Evolutionary conservation across 2,797 vertebrate genomes (phyloP).

Genomic region (Phyllotis vaccarum): DNA sequence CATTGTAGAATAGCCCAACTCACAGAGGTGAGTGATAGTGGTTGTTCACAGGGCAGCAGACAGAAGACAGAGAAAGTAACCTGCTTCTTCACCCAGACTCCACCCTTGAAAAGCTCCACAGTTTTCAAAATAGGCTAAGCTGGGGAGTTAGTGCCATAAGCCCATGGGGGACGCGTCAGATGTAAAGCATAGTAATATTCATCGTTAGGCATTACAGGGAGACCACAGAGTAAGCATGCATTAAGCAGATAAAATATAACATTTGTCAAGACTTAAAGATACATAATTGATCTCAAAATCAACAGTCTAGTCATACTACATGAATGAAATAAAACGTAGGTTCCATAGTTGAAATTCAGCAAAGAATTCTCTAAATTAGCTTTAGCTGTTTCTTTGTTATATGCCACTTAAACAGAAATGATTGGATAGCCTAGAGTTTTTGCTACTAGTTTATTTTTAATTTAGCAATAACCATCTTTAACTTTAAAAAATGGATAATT

Average conservation of each 20-base stretch:
- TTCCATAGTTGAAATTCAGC: conserved; percentile 4
- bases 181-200: not conserved
- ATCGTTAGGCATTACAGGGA: conserved; percentile 15
- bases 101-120: not conserved
- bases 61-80: not conserved
- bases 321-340: conserved; percentile 45
- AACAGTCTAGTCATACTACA: conserved; percentile 2
- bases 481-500: conserved; percentile 58
- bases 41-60: not conserved
- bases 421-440: not conserved
- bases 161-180: not conserved
- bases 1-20: not conserved
- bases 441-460: conserved; percentile 24
- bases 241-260: conserved; percentile 54
- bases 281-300: conserved; percentile 41
- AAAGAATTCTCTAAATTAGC: conserved; percentile 41
- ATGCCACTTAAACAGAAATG: not conserved
- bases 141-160: not conserved
- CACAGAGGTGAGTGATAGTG: not conserved
- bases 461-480: conserved; percentile 56
- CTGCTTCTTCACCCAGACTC: not conserved
- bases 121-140: not conserved
- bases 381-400: conserved; percentile 3
- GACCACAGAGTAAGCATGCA: not conserved
- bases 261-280: not conserved